These are phyloP conservation scores for Pseudotriccus pelzelni DNA, from an alignment of 2,797 vertebrate genomes.

Conservation along the genomic window DNA sequence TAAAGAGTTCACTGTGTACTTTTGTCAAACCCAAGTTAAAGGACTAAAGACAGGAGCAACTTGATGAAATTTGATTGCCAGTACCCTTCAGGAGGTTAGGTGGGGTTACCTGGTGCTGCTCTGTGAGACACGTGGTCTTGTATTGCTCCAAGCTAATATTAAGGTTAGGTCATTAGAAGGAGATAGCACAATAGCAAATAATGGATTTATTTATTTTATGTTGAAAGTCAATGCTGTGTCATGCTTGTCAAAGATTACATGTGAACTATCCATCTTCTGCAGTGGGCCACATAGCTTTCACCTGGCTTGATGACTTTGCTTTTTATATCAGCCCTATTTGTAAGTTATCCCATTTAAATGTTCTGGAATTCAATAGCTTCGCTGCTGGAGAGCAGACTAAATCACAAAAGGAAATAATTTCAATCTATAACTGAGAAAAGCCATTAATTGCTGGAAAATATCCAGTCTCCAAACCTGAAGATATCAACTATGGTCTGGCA, in stretches of 20 bases:
- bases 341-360: not conserved
- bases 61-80: not conserved
- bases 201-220: not conserved
- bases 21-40: not conserved
- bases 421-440: slow-evolving; percentile 44
- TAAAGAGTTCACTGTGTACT: not conserved
- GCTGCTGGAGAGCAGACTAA: slow-evolving; percentile 11
- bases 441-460: slow-evolving; percentile 62
- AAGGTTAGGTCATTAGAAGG: not conserved
- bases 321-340: not conserved
- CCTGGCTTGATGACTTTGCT: not conserved
- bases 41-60: not conserved
- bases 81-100: not conserved
- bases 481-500: slow-evolving; percentile 49
- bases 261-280: not conserved
- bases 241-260: not conserved
- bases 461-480: slow-evolving; percentile 43
- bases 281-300: not conserved
- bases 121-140: not conserved
- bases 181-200: not conserved
- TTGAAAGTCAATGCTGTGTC: not conserved
- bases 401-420: slow-evolving; percentile 57
- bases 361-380: slow-evolving; percentile 20
- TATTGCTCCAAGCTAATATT: not conserved
- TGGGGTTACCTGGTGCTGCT: not conserved